Conservation (phyloP, 2,797 vertebrate species). For the Syncerus caffer region DNA sequence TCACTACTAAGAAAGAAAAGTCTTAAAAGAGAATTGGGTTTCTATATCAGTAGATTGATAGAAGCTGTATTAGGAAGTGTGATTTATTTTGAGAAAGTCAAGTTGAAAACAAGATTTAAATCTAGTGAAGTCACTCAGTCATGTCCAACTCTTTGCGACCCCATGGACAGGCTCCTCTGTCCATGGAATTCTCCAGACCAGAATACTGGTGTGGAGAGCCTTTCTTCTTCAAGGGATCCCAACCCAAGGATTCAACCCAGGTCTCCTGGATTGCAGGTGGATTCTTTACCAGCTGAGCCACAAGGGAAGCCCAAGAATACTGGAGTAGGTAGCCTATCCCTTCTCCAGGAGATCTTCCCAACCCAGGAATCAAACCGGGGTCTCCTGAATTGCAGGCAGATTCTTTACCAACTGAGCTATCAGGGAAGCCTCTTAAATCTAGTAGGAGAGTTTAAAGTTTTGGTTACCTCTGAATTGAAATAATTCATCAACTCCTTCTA, state of each 20-base stretch:
- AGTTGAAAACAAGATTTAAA: conserved; percentile 8
- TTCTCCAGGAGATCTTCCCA: background rate
- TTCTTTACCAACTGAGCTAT: background rate
- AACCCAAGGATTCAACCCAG: background rate
- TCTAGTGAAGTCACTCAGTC: background rate
- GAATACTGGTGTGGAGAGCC: background rate
- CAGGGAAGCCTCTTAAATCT: background rate
- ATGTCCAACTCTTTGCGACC: background rate
- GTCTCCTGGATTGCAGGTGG: background rate
- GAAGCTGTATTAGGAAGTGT: background rate
- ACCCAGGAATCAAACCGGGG: background rate
- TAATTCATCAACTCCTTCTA: background rate
- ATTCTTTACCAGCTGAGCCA: background rate
- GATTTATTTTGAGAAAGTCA: background rate
- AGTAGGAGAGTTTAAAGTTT: conserved; percentile 4
- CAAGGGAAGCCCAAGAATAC: background rate
- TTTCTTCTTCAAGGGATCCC: background rate
- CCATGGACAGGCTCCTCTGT: background rate
- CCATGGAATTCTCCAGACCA: background rate
- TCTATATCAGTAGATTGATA: background rate
- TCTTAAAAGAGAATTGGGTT: background rate
- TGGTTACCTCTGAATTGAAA: background rate
- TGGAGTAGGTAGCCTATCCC: background rate
- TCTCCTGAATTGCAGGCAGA: background rate
- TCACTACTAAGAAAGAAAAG: background rate